phyloP scores from a whole-genome alignment of 2,888 invertebrate genomes.

The Eupithecia inturbata region DNA sequence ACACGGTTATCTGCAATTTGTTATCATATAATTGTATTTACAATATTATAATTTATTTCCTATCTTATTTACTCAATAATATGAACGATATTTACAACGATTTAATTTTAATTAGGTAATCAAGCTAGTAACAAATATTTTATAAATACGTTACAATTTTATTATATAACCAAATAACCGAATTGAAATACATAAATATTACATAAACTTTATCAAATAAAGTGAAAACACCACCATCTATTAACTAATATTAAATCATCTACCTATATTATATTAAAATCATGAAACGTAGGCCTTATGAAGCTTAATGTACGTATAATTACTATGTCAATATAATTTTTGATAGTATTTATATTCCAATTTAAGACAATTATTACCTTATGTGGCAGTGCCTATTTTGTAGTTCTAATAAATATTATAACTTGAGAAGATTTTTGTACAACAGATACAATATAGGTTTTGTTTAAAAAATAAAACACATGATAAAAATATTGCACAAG shows the following conservation, averaged over 20 bases:
- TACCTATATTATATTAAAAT: constrained; percentile 5
- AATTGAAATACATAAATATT: constrained; percentile 6
- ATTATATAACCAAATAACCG: constrained; percentile 18
- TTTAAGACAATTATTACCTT: constrained; percentile 37
- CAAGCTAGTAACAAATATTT: constrained; percentile 1
- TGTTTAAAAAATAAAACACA: not conserved
- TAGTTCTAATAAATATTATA: constrained; percentile 26
- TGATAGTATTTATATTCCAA: not conserved
- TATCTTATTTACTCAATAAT: constrained; percentile 38
- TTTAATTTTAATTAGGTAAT: not conserved
- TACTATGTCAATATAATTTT: not conserved
- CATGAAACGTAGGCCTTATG: constrained; percentile 8
- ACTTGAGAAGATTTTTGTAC: not conserved
- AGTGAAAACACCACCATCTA: not conserved
- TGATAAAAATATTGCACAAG: not conserved
- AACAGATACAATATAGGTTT: not conserved
- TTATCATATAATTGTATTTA: constrained; percentile 31
- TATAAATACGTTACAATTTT: not conserved
- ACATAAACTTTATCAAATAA: not conserved
- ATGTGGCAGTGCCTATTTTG: constrained; percentile 64
- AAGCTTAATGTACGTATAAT: constrained; percentile 1
- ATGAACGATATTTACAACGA: constrained; percentile 70
- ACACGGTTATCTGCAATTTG: constrained; percentile 73
- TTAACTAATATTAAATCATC: not conserved
- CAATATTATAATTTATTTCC: not conserved